phyloP scores from a whole-genome alignment of 1,140 invertebrate species.

The Bursaphelenchus mucronatus region DNA sequence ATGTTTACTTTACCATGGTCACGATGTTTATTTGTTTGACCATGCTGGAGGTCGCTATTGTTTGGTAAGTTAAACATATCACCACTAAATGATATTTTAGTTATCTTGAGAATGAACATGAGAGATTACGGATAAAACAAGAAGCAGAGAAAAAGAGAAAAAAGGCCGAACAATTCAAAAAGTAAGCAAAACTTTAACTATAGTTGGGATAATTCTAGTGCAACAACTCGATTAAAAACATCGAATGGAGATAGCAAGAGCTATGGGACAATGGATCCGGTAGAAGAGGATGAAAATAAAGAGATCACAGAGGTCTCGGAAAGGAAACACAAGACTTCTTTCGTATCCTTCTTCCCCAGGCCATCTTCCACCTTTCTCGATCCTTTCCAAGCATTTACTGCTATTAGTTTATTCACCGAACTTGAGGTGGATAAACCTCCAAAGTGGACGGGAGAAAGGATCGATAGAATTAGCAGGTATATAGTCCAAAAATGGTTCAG shows the following conservation, averaged over 20 bases:
- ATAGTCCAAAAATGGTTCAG: background rate
- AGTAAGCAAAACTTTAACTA: background rate
- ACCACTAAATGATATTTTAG: conserved; percentile 8
- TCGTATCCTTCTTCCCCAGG: background rate
- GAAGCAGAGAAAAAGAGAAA: conserved; percentile 20
- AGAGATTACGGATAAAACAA: conserved; percentile 7
- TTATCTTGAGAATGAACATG: conserved; percentile 27
- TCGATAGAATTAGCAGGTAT: conserved; percentile 23
- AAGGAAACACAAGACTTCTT: background rate
- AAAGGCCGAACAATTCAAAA: conserved; percentile 13
- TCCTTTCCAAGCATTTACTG: conserved; percentile 21
- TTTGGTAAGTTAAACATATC: conserved; percentile 11
- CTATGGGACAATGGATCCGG: background rate
- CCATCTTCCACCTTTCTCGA: background rate
- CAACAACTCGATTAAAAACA: conserved; percentile 3
- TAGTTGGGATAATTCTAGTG: conserved; percentile 9
- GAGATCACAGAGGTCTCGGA: background rate
- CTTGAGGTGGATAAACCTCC: conserved; percentile 19
- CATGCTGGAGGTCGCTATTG: conserved; percentile 25
- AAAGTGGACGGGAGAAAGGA: conserved; percentile 27
- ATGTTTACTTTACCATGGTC: conserved; percentile 27
- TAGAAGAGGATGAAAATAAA: background rate
- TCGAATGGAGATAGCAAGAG: conserved; percentile 6
- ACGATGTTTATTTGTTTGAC: conserved; percentile 21
- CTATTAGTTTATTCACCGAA: conserved; percentile 23